phyloP scores from a whole-genome alignment of 2,888 invertebrate species.

The Leptinotarsa rubiginosa region DNA sequence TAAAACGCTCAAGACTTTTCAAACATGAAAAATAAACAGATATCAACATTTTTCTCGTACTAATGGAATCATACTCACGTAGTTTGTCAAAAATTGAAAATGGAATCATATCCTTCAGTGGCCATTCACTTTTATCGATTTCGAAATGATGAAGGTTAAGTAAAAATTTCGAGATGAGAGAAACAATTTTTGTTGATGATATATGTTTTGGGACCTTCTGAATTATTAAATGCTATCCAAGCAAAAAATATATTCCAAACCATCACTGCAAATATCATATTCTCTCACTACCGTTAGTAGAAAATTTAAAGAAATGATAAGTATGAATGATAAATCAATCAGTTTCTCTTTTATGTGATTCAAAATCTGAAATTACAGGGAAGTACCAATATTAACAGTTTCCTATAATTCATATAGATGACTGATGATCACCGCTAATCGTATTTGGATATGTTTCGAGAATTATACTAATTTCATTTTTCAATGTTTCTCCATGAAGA shows the following conservation, averaged over 20 bases:
- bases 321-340: background rate
- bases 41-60: too few relatives aligned
- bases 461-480: background rate
- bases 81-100: too few relatives aligned
- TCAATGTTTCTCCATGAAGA: too few relatives aligned
- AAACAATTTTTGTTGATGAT: too few relatives aligned
- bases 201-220: too few relatives aligned
- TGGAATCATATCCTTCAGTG: too few relatives aligned
- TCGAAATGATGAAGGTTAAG: too few relatives aligned
- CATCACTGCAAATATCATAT: conserved; percentile 18
- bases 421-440: conserved; percentile 7
- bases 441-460: conserved; percentile 11
- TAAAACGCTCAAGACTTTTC: background rate
- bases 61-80: too few relatives aligned
- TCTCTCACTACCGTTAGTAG: conserved; percentile 28
- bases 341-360: background rate
- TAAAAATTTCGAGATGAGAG: too few relatives aligned
- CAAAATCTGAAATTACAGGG: background rate
- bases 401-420: background rate
- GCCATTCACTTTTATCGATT: too few relatives aligned
- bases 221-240: background rate
- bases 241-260: background rate
- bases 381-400: background rate
- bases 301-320: conserved; percentile 20
- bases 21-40: too few relatives aligned